Evolutionary conservation across 2,797 vertebrate genomes (phyloP), one percentile per base, ranked within the genome.

Genomic region (Nyctalus aviator): DNA sequence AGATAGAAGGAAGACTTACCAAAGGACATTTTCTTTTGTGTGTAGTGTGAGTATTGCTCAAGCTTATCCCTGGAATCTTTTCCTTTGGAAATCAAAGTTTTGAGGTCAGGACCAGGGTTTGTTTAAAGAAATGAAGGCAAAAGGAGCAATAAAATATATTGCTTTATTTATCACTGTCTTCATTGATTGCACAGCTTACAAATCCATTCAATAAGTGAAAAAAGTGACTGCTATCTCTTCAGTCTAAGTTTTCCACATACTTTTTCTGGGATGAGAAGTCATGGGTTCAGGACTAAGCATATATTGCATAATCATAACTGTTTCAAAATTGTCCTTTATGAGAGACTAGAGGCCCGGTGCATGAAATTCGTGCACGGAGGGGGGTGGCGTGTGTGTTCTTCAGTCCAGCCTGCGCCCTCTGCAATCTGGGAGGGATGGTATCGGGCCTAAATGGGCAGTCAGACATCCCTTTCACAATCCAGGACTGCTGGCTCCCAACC

Each of bases 61-160:
- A 81, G 32, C 37, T 91, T 90, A 83, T 57, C 25, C 3, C 27
- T 94, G 79, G 46, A 66, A 23, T 69, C 72, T 66, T 82, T 93
- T 83, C 20, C 23, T 84, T 93, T 73, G 55, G 14, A 88, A 94
- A 66, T 41, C 50, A 55, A 73, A 73, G 27, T 88, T 90, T 91
- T 95, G 59, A 92, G 41, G 18, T 13, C 30, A 79, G 25, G 30
- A 78, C 18, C 46, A 55, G 50, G 12, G 88, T 91, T 95, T 87
- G 88, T 11, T 77, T 96, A 57, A 93, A 88, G 48, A 94, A 46
- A 62, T 92, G 41, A 62, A 90, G 76, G 23, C 32, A 88, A 55
- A 94, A 90, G n/a, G 53, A 92, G 17, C 79, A 92, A 23, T 85
- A 78, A 88, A 91, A 77, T 20, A 3, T 66, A 25, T 50, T 68